A percentile compares a stretch with the other conserved stretches of the same genome.
These are phyloP conservation scores for Cephalopholis sonnerati DNA, from an alignment of 2,113 vertebrate genomes.

Conservation along the genomic window DNA sequence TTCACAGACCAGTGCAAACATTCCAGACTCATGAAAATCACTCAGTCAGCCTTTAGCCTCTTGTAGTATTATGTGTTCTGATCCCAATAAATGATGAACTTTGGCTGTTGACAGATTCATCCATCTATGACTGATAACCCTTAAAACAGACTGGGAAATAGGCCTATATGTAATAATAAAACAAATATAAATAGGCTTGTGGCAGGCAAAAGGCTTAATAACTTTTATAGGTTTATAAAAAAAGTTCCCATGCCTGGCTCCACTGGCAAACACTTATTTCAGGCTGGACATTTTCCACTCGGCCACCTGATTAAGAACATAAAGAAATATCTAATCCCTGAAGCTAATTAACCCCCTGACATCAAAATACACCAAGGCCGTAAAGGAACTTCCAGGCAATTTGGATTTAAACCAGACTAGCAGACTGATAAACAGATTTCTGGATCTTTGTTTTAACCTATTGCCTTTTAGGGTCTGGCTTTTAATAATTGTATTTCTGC, in stretches of 20 bases:
- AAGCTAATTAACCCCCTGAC: slow-evolving; percentile 61
- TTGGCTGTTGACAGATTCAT: slow-evolving; percentile 19
- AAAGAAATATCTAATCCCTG: slow-evolving; percentile 40
- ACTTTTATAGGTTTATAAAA: neutral
- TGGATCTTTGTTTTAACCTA: slow-evolving; percentile 19
- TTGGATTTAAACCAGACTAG: slow-evolving; percentile 36
- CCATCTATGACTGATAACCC: slow-evolving; percentile 10
- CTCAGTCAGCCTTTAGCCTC: neutral
- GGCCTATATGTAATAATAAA: neutral
- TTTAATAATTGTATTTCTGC: slow-evolving; percentile 16
- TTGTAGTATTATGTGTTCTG: neutral
- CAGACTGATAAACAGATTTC: slow-evolving; percentile 53
- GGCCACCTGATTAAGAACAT: slow-evolving; percentile 17
- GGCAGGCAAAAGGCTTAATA: neutral
- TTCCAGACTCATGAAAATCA: slow-evolving; percentile 5
- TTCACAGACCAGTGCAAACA: neutral
- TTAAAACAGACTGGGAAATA: neutral
- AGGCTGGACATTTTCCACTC: slow-evolving; percentile 19
- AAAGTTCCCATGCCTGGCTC: neutral
- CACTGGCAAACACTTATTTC: neutral
- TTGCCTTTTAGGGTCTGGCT: slow-evolving; percentile 6
- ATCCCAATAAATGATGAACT: slow-evolving; percentile 1
- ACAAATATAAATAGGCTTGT: neutral
- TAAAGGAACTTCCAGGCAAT: slow-evolving; percentile 38
- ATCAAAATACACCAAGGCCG: slow-evolving; percentile 18